Percentiles rank a stretch among this genome's conserved stretches.
Evolutionary conservation across 2,113 vertebrate species (phyloP).

Genomic region (Oncorhynchus gorbuscha): DNA sequence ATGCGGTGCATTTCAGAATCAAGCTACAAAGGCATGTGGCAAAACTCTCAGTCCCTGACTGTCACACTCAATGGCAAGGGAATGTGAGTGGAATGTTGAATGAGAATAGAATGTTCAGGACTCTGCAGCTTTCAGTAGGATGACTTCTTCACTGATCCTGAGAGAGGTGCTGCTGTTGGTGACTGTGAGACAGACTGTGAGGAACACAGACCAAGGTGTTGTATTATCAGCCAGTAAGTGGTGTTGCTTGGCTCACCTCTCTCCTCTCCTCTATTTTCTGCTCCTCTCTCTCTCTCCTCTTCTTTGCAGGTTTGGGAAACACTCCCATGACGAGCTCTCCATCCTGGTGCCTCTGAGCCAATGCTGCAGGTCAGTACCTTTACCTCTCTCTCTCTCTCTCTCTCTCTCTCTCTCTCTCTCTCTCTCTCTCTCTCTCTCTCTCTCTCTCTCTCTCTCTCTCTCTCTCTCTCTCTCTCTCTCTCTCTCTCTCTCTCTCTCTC

Average conservation of each 20-base stretch:
- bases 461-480: too few species aligned
- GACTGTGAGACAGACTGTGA: background rate
- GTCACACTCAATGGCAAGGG: too few species aligned
- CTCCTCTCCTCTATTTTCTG: background rate
- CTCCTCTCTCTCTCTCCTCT: too few species aligned
- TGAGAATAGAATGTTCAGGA: too few species aligned
- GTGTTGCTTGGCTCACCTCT: slow-evolving; percentile 9
- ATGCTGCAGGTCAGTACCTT: slow-evolving; percentile 88
- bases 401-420: background rate
- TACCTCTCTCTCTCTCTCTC: background rate
- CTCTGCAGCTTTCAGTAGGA: too few species aligned
- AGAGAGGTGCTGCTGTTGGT: too few species aligned
- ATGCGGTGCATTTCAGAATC: too few species aligned
- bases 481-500: too few species aligned
- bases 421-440: background rate
- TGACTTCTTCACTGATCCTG: too few species aligned
- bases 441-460: background rate
- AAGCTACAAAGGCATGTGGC: too few species aligned
- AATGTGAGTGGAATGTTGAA: too few species aligned
- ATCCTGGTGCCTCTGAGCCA: slow-evolving; percentile 94
- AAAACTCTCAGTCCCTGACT: too few species aligned
- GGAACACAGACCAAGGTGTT: background rate
- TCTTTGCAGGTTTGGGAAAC: slow-evolving; percentile 88
- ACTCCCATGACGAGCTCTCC: slow-evolving; percentile 93
- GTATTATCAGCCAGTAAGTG: background rate